Base-by-base conservation (phyloP, 1,140 invertebrate species). In the Cydia fagiglandana region DNA sequence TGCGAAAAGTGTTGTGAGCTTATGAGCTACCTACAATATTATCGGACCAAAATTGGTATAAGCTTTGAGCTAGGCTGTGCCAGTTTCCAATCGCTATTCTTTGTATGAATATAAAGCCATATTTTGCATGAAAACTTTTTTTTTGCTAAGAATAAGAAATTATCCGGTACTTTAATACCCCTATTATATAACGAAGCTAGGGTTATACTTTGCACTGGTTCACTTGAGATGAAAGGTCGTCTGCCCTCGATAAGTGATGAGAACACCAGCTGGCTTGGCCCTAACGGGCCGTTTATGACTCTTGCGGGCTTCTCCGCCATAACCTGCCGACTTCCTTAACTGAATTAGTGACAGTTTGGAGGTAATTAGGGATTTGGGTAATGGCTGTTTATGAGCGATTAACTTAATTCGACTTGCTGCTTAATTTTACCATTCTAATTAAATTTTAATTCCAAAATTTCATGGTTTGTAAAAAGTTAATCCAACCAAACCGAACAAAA, bases 301-400 rank as follows among this genome's bases (percentile, higher is more conserved):
- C 30, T 68, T 15, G 30, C 30, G 64, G 64, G 34, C 64, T 20
- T 15, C 9, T 70, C 34, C 38, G 15, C 30, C 66, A 17, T 45
- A 38, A 70, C 66, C 66, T 68, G 64, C 64, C 64, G 64, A 38
- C 28, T 70, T 70, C 30, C 64, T 68, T 70, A 70, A 70, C 66
- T 70, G 66, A 70, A 70, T 70, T 70, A 70, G 66, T 70, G 66
- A 70, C 66, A 70, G 66, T 70, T 70, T 38, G 6, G n/a, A 17
- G 66, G 9, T 70, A 70, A 70, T 70, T 70, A 70, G 30, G 30
- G 38, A 38, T 38, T 34, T 38, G 34, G 66, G 34, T 41, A 70
- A 70, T 34, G 34, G 66, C 15, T 70, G 66, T 10, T 70, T 70
- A 70, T 17, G 2, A 9, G n/a, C n/a, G 34, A n/a, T 70, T 38